Conservation (phyloP, 2,113 vertebrate species). For the Chauna torquata region DNA sequence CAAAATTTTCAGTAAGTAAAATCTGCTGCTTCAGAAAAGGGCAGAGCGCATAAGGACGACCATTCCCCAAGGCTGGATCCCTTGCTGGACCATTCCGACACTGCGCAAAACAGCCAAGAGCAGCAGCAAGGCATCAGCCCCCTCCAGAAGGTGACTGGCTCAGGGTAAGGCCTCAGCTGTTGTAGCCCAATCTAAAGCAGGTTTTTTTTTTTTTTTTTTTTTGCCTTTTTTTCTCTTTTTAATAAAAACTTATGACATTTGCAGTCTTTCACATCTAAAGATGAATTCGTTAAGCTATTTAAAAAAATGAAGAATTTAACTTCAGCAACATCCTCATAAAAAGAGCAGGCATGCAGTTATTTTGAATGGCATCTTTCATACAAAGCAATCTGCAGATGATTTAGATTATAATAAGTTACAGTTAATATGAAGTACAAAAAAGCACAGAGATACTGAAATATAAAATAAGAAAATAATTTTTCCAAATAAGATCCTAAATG, state of each 20-base stretch:
- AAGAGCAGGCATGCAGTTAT: rapidly evolving
- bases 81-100: too few relatives aligned
- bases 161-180: background rate
- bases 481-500: background rate
- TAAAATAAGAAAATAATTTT: background rate
- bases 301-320: background rate
- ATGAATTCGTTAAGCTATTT: background rate
- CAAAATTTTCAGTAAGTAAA: background rate
- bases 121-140: too few relatives aligned
- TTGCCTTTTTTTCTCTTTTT: too few relatives aligned
- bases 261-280: background rate
- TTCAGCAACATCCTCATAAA: background rate
- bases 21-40: background rate
- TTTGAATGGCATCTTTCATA: background rate
- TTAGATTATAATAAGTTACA: background rate
- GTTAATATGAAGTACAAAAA: background rate
- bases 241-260: background rate
- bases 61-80: too few relatives aligned
- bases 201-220: too few relatives aligned
- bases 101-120: too few relatives aligned
- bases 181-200: too few relatives aligned
- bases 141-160: background rate
- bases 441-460: background rate
- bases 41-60: background rate
- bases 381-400: background rate